Percentiles rank a stretch among this genome's conserved stretches.
Conservation (phyloP, 2,113 vertebrate genomes). For the Chlorodrepanis virens region DNA sequence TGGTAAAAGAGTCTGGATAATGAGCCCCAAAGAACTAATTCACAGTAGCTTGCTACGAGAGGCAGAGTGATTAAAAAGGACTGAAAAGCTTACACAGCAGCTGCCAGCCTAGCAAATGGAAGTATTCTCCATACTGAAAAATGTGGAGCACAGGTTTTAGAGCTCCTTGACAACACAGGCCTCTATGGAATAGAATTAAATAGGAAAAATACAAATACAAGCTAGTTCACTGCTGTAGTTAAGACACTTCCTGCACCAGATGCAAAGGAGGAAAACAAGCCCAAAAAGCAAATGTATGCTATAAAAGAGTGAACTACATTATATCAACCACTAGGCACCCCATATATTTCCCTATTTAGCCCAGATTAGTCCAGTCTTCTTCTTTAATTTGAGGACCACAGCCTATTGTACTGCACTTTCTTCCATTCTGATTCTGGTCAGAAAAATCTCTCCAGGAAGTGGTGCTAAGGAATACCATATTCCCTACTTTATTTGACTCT, state of each 20-base stretch:
- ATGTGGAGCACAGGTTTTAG: neutral
- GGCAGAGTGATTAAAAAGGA: neutral
- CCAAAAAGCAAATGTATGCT: fast-evolving
- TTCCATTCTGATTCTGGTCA: neutral
- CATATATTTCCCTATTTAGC: neutral
- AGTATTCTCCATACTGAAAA: neutral
- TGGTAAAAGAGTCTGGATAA: slow-evolving; percentile 10
- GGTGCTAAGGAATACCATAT: neutral
- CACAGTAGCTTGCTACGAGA: neutral
- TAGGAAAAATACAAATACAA: neutral
- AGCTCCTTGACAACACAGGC: slow-evolving; percentile 12
- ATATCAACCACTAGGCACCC: neutral
- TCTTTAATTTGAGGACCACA: neutral
- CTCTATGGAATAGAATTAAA: neutral
- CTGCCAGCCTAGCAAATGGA: neutral
- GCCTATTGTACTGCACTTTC: neutral
- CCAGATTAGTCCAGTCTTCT: neutral
- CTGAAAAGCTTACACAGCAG: slow-evolving; percentile 19
- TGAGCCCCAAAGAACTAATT: neutral
- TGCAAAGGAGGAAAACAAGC: neutral
- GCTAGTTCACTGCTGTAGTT: neutral
- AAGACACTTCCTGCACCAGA: neutral
- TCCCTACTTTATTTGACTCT: neutral
- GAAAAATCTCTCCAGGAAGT: neutral
- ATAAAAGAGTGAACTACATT: neutral